phyloP scores from a whole-genome alignment of 2,797 vertebrate genomes.

The Alca torda region DNA sequence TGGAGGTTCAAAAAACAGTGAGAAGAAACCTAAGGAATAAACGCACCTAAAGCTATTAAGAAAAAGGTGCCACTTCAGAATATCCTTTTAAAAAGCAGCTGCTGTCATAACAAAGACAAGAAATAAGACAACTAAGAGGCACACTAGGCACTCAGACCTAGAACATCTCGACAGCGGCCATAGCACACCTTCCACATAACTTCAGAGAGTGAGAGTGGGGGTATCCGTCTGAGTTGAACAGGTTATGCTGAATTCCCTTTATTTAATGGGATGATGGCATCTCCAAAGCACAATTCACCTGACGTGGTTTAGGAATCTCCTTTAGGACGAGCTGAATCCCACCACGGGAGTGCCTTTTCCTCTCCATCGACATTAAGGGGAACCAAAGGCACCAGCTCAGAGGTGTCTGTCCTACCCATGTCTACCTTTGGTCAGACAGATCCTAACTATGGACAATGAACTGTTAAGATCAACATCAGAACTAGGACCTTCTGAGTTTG shows the following conservation, averaged over 20 bases:
- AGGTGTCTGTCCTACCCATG: not conserved
- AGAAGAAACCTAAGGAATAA: not conserved
- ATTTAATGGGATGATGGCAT: not conserved
- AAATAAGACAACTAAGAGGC: not conserved
- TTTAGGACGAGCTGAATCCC: not conserved
- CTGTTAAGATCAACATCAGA: not conserved
- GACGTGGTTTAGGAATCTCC: not conserved
- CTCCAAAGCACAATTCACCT: not conserved
- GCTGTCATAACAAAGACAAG: not conserved
- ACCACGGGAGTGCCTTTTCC: not conserved
- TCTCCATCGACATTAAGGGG: not conserved
- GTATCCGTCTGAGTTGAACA: accelerated
- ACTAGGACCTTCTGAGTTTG: not conserved
- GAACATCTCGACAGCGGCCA: not conserved
- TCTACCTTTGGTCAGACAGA: not conserved
- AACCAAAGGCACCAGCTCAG: not conserved
- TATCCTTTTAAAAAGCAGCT: not conserved
- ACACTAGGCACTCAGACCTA: not conserved
- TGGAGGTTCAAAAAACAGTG: not conserved
- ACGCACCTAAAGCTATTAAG: not conserved
- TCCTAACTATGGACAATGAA: not conserved
- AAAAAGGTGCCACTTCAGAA: not conserved
- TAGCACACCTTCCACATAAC: not conserved
- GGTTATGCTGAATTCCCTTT: not conserved
- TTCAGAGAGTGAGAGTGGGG: not conserved